phyloP scores from a whole-genome alignment of 2,888 invertebrate species.

The Sesia bembeciformis region DNA sequence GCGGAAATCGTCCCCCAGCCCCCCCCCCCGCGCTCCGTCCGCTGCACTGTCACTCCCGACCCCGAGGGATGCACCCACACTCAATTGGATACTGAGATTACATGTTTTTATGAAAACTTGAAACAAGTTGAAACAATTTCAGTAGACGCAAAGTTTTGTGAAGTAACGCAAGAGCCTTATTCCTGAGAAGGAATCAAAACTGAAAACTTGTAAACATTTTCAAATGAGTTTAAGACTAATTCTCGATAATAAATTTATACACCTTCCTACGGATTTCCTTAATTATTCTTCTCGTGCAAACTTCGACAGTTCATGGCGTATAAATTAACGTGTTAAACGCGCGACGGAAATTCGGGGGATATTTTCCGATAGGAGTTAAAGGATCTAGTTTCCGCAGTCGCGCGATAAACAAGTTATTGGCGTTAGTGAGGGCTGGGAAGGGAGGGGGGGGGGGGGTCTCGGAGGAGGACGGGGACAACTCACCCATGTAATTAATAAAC shows the following conservation, averaged over 20 bases:
- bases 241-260: slow-evolving; percentile 10
- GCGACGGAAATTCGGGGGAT: slow-evolving; percentile 45
- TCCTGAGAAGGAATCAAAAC: too few relatives aligned
- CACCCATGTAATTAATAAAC: slow-evolving; percentile 60
- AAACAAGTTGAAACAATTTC: slow-evolving; percentile 2
- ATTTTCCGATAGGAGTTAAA: slow-evolving; percentile 53
- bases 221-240: slow-evolving; percentile 1
- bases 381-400: slow-evolving; percentile 58
- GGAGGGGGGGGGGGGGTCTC: slow-evolving; percentile 15
- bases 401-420: slow-evolving; percentile 64
- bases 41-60: slow-evolving; percentile 22
- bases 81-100: slow-evolving; percentile 8
- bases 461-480: slow-evolving; percentile 20
- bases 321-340: slow-evolving; percentile 19
- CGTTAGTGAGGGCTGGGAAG: slow-evolving; percentile 27
- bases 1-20: slow-evolving; percentile 27
- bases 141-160: too few relatives aligned
- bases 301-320: slow-evolving; percentile 14
- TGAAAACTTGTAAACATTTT: neutral
- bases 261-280: slow-evolving; percentile 13
- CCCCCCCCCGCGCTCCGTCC: slow-evolving; percentile 10
- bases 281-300: slow-evolving; percentile 14
- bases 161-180: too few relatives aligned
- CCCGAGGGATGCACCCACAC: slow-evolving; percentile 15
- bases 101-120: slow-evolving; percentile 4